These are phyloP conservation scores for Lagorchestes hirsutus DNA, from an alignment of 2,797 vertebrate species.

Conservation along the genomic window DNA sequence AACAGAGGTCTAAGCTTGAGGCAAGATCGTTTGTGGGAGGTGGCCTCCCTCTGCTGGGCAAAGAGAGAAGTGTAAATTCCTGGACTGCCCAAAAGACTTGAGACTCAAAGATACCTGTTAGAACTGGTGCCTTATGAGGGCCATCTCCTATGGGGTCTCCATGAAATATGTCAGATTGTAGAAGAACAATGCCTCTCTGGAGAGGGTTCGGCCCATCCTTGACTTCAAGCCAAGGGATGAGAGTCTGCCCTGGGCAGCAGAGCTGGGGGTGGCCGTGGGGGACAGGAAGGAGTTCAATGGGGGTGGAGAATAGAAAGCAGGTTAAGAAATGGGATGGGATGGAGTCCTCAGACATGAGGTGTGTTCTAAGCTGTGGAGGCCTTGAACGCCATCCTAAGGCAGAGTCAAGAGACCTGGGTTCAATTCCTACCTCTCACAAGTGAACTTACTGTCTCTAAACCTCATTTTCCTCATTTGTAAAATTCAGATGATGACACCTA, in stretches of 20 bases:
- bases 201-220: neutral
- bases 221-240: neutral
- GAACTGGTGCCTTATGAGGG: neutral
- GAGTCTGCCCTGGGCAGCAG: neutral
- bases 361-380: neutral
- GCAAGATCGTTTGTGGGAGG: constrained; percentile 20
- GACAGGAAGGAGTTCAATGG: neutral
- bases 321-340: neutral
- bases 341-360: neutral
- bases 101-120: neutral
- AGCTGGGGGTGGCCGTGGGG: neutral
- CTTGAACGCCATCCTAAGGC: neutral
- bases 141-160: neutral
- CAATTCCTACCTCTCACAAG: neutral
- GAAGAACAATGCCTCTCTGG: neutral
- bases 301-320: neutral
- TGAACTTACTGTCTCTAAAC: neutral
- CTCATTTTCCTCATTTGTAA: neutral
- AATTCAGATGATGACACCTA: neutral
- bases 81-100: neutral
- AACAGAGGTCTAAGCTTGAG: neutral
- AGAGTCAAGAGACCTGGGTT: neutral
- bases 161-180: too few species aligned
- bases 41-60: constrained; percentile 66
- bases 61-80: neutral